Evolutionary conservation across 2,888 invertebrate species (phyloP), one percentile per base, ranked within the genome.

Genomic region (Metallyticus violacea): DNA sequence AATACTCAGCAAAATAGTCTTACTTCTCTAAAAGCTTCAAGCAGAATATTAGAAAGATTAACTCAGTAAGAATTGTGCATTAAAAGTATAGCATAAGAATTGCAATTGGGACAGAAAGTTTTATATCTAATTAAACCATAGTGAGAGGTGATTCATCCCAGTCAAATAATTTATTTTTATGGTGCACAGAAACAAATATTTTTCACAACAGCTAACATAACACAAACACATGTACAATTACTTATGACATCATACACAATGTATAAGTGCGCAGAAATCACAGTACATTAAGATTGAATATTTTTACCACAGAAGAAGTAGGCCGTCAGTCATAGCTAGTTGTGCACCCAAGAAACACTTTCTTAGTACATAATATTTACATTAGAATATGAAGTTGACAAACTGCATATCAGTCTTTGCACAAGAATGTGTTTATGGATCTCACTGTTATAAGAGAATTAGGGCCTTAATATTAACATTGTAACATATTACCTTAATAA

Each of bases 321-420:
- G 83, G 83, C 83, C 83, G 83, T 83, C 83, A 83, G 83, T 83
- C 77, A 77, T 83, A 83, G 83, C 83, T 77, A 83, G 83, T 76
- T 83, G 83, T 83, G 77, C 83, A 83, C 83, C 83, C 83, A 27
- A 83, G 77, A 77, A 83, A 83, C 27, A 83, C n/a, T 83, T 62
- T 62, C 83, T 83, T 83, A 83, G 27, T 83, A 83, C 76, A 77
- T 62, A 22, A 83, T 83, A 77, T 83, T 28, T 28, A 83, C 83
- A 83, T 83, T 83, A 83, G 77, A 77, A 83, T 83, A 83, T 83
- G 76, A 26, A 82, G 83, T 83, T 77, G 77, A n/a, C 83, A 83
- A 83, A 77, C 83, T 83, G 83, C n/a, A 77, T 77, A n/a, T 77
- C 83, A 83, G 83, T 83, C 83, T 83, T 83, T 83, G 77, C 83